phyloP scores from a whole-genome alignment of 2,888 invertebrate genomes.

The Ophion slaviceki region DNA sequence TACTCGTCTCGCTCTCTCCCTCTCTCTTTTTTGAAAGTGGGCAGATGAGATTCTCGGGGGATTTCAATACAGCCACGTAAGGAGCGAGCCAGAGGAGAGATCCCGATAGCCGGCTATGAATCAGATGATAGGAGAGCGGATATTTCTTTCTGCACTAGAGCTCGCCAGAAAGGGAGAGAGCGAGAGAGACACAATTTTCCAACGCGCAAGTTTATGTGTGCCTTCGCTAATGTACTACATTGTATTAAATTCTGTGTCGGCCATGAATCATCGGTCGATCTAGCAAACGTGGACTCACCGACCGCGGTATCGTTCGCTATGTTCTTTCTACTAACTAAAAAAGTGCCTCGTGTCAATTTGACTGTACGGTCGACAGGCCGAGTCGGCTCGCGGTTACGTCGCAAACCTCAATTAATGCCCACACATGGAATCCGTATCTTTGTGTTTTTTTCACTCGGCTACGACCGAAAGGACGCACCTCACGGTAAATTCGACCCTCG shows the following conservation, averaged over 20 bases:
- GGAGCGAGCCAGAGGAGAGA: conserved; percentile 29
- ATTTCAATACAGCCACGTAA: conserved; percentile 47
- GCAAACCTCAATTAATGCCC: neutral
- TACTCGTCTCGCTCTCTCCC: conserved; percentile 15
- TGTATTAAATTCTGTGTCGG: conserved; percentile 6
- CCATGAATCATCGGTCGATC: conserved; percentile 62
- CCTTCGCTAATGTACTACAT: neutral
- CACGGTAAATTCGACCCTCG: too few species aligned
- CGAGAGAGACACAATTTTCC: conserved; percentile 32
- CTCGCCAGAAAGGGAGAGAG: neutral
- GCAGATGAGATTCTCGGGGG: conserved; percentile 39
- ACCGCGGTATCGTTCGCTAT: conserved; percentile 19
- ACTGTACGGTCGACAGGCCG: neutral
- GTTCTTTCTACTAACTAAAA: neutral
- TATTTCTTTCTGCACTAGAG: conserved; percentile 54
- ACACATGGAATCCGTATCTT: neutral
- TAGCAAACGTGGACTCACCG: conserved; percentile 30
- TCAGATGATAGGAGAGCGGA: conserved; percentile 8
- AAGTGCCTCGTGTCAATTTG: neutral
- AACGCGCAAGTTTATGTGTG: conserved; percentile 9
- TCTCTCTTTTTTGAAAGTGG: conserved; percentile 42
- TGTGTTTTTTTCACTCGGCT: too few species aligned
- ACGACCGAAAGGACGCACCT: too few species aligned
- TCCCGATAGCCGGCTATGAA: conserved; percentile 10
- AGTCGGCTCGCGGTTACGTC: conserved; percentile 1